Conservation (phyloP, 2,888 invertebrate species). For the Catocala sponsa region DNA sequence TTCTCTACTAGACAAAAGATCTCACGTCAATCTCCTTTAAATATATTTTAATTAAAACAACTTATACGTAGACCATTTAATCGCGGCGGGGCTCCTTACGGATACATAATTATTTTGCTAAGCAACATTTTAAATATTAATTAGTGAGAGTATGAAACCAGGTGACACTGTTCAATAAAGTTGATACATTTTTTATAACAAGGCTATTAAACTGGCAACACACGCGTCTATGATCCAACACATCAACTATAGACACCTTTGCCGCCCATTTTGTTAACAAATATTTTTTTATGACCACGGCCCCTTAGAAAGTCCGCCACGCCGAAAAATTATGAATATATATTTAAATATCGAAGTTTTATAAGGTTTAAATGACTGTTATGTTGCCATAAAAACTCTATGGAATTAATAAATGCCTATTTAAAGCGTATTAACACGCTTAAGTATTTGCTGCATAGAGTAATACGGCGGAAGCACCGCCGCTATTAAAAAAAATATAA, state of each 20-base stretch:
- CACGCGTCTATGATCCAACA: conserved; percentile 15
- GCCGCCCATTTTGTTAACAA: conserved; percentile 16
- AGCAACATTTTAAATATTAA: conserved; percentile 46
- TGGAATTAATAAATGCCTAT: conserved; percentile 4
- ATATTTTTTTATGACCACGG: conserved; percentile 14
- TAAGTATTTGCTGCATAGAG: neutral
- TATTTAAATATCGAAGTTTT: conserved; percentile 18
- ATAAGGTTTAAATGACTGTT: conserved; percentile 14
- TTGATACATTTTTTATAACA: conserved; percentile 20
- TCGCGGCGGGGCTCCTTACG: conserved; percentile 31
- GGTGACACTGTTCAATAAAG: conserved; percentile 33
- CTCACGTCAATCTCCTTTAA: too few species aligned
- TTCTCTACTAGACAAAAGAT: too few species aligned
- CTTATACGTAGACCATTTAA: conserved; percentile 21
- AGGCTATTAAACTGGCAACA: conserved; percentile 18
- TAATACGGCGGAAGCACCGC: neutral
- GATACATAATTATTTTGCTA: conserved; percentile 35
- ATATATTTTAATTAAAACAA: neutral
- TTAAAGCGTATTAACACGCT: neutral
- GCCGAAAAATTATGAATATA: conserved; percentile 21
- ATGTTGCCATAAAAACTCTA: conserved; percentile 11
- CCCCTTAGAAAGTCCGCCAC: conserved; percentile 38
- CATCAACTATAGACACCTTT: conserved; percentile 22
- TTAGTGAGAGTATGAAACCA: conserved; percentile 46
- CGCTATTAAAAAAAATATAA: too few species aligned